These are phyloP conservation scores for Cataglyphis rosenhaueri DNA, from an alignment of 2,888 invertebrate species.

Conservation along the genomic window DNA sequence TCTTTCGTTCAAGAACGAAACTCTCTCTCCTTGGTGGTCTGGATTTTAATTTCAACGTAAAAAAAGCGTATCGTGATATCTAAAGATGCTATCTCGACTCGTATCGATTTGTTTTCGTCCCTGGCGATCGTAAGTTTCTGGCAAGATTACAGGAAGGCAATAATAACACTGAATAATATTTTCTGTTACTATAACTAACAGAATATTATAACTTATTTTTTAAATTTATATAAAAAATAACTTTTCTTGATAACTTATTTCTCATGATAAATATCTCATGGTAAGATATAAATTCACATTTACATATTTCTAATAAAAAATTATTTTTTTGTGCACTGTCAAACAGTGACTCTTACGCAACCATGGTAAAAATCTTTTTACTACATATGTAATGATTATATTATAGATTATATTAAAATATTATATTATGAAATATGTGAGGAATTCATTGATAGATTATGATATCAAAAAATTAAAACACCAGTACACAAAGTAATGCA, in stretches of 20 bases:
- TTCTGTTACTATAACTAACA: not conserved
- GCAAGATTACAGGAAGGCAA: not conserved
- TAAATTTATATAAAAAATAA: not conserved
- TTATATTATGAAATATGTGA: not conserved
- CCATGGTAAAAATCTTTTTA: not conserved
- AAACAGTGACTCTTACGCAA: not conserved
- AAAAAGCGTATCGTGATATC: slow-evolving; percentile 33
- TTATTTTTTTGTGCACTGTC: not conserved
- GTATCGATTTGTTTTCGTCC: slow-evolving; percentile 6
- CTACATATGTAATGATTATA: not conserved
- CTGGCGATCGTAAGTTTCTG: not conserved
- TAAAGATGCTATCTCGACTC: slow-evolving; percentile 12
- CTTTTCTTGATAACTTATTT: not conserved
- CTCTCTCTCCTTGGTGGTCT: slow-evolving; percentile 55
- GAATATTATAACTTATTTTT: not conserved
- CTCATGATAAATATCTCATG: not conserved
- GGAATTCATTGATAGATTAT: not conserved
- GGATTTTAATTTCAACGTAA: slow-evolving; percentile 11
- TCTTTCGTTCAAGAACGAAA: slow-evolving; percentile 42
- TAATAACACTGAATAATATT: not conserved
- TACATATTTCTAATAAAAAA: not conserved
- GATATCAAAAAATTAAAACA: not conserved
- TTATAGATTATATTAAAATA: not conserved
- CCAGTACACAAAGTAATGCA: not conserved
- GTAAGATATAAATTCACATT: not conserved